Base-by-base conservation (phyloP, 2,113 vertebrate genomes). In the Tamias sibiricus region DNA sequence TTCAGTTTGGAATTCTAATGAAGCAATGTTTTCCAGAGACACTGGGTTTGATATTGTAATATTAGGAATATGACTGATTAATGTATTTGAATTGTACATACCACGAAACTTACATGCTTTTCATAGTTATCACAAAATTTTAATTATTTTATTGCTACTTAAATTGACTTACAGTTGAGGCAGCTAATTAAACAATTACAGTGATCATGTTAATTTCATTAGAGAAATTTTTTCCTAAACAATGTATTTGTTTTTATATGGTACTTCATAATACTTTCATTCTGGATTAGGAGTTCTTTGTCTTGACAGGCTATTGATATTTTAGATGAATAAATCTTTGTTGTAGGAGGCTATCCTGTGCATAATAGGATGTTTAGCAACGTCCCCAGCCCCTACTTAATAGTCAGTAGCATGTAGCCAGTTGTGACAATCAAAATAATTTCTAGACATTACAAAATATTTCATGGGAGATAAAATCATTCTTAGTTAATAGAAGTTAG, bases 1-100 rank as follows among this genome's bases (percentile, higher is more conserved):
- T 97, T 93, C n/a, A 81, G 7, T 81, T 89, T 95, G 74, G 66
- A 92, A 96, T 98, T 95, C 74, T 91, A 95, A 91, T 93, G 28
- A 86, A 66, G n/a, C 32, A 80, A 10, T 94, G 6, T 90, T 94
- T 94, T 94, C 42, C 47, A 80, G 74, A 95, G 74, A 91, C 20
- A 17, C 35, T 82, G 22, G 30, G 47, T 83, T 82, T 95, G 22
- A 77, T 90, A 49, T 42, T 42, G 22, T 75, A 85, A 62, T 79
- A 42, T 74, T 89, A 90, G 19, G 28, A 71, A 68, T 88, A 47
- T 59, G 54, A 57, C 12, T 47, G 42, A 91, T 91, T 93, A 94
- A 76, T 94, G n/a, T 87, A 94, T 94, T 90, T 94, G n/a, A 87
- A 84, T 79, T 90, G 4, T 76, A 74, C 8, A 32, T 82, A 62